Evolutionary conservation across 2,797 vertebrate species (phyloP).

Genomic region (Anas georgica): DNA sequence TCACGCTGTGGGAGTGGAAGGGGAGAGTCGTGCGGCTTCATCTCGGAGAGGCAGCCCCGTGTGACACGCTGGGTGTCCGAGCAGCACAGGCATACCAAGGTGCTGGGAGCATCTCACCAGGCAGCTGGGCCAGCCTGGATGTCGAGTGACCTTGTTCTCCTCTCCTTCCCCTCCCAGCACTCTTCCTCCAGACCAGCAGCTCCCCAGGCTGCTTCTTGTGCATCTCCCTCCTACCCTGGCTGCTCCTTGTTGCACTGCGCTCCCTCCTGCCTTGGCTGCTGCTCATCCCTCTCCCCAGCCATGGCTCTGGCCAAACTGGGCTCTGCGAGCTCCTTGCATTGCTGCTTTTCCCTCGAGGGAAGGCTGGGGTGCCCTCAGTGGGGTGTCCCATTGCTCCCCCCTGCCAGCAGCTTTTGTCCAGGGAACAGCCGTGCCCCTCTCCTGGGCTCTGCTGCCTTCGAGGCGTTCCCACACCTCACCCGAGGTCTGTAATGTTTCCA

Average conservation of each 20-base stretch:
- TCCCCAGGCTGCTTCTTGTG: neutral
- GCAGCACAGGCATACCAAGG: neutral
- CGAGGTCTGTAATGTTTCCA: neutral
- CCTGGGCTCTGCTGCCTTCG: neutral
- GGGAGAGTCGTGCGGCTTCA: neutral
- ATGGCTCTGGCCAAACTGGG: neutral
- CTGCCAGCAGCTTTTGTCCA: neutral
- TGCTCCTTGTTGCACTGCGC: neutral
- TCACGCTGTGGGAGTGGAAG: neutral
- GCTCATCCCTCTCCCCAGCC: neutral
- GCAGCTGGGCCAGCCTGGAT: neutral
- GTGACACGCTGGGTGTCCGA: neutral
- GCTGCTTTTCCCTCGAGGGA: neutral
- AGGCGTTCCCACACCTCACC: neutral
- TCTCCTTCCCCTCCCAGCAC: neutral
- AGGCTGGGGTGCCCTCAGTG: neutral
- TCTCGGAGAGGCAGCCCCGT: neutral
- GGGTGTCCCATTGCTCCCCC: neutral
- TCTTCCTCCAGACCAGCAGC: slow-evolving; percentile 10
- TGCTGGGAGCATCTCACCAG: neutral
- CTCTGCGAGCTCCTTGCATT: neutral
- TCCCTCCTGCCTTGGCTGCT: neutral
- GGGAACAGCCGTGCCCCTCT: neutral
- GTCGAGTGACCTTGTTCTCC: neutral
- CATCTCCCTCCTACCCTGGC: neutral